Base-by-base conservation (phyloP, 2,888 invertebrate genomes). In the Ferdinandea cuprea region DNA sequence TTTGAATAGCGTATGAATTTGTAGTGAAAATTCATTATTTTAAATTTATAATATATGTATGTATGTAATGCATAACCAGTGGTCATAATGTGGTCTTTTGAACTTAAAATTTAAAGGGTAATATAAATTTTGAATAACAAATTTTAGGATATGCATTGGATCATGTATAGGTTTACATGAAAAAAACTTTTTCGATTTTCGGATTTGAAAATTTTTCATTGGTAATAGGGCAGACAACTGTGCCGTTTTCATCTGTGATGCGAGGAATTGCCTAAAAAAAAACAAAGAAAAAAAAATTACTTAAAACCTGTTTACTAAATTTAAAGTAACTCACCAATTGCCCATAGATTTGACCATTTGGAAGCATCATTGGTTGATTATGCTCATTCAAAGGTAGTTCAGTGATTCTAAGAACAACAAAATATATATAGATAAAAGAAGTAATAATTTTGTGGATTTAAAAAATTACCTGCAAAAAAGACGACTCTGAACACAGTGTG, bases 301-400 rank as follows among this genome's bases (percentile, higher is more conserved):
- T 13, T 2, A n/a, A 1, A 7, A 2, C 8, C 3, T 8, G 13
- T n/a, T n/a, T n/a, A 3, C 0, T 7, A 11, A 30, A 5, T 11
- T 42, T n/a, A 0, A 7, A 1, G 8, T 7, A 17, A 86, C 87
- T 90, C 87, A 96, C 96, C 93, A 96, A 94, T 92, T 97, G 96
- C 8, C 98, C 98, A 89, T 98, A 99, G 76, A 99, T 98, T 91
- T 97, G 96, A 69, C 99, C 99, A 92, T 99, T 99, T 83, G 99
- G 99, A 91, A 99, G 93, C 95, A 98, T 98, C 95, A 99, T 96
- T 9, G 99, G 99, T 87, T 97, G 97, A 92, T 99, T 99, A 91
- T 99, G 96, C 90, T 99, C 99, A 92, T 99, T 98, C 88, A 99
- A 93, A 54, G 98, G 96, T 87, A 95, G 93, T 28, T 97, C 97